Evolutionary conservation across 2,888 invertebrate species (phyloP).

Genomic region (Aphidoletes aphidimyza): DNA sequence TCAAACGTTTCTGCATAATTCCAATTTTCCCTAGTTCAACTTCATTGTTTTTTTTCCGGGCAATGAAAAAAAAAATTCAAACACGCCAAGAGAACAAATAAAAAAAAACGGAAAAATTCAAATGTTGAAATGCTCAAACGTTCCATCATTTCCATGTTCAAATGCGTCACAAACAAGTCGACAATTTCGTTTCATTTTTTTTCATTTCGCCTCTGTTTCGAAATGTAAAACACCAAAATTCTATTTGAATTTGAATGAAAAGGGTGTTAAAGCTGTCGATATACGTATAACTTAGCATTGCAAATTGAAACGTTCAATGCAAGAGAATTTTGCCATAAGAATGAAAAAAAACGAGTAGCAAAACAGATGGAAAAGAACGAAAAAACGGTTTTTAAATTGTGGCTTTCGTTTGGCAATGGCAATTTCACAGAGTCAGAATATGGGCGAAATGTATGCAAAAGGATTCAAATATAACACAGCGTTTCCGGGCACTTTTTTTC

Average conservation of each 20-base stretch:
- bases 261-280: conserved; percentile 34
- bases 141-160: background rate
- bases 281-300: background rate
- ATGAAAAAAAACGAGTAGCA: background rate
- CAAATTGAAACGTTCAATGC: conserved; percentile 31
- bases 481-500: background rate
- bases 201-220: background rate
- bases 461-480: conserved; percentile 11
- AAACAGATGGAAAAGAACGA: background rate
- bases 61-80: background rate
- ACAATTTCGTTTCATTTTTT: background rate
- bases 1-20: conserved; percentile 15
- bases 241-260: background rate
- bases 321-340: no score
- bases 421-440: background rate
- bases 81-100: background rate
- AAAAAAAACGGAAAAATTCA: background rate
- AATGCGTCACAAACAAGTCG: background rate
- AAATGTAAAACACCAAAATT: background rate
- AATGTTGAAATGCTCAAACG: background rate
- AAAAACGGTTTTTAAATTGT: conserved; percentile 24
- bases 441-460: background rate
- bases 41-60: conserved; percentile 41
- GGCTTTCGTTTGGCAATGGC: background rate
- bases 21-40: background rate